Evolutionary conservation across 2,113 vertebrate genomes (phyloP).

Genomic region (Alexandromys fortis): DNA sequence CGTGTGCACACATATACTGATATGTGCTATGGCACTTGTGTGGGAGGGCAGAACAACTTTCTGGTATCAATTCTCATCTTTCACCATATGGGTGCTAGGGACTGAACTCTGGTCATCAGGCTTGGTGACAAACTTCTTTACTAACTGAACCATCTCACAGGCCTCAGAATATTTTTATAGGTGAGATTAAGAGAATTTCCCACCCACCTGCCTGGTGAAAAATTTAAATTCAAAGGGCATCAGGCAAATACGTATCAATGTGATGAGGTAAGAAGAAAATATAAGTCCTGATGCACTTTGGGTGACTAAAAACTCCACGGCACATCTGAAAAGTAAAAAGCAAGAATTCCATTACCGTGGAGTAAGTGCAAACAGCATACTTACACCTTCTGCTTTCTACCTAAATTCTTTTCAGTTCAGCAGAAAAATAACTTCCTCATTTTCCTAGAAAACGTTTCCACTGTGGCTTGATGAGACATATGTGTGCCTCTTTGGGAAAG

Average conservation of each 20-base stretch:
- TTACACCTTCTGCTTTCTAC: constrained; percentile 68
- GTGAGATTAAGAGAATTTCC: constrained; percentile 6
- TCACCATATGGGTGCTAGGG: neutral
- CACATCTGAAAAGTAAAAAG: constrained; percentile 72
- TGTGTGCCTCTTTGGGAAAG: neutral
- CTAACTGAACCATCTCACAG: neutral
- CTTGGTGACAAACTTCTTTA: neutral
- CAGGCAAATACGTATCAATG: constrained; percentile 13
- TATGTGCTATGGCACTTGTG: too few species aligned
- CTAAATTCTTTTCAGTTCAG: constrained; percentile 70
- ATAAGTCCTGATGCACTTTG: constrained; percentile 57
- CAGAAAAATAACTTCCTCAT: constrained; percentile 69
- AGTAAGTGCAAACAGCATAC: constrained; percentile 73
- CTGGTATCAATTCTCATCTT: neutral
- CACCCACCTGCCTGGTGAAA: neutral
- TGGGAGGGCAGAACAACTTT: neutral
- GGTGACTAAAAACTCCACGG: constrained; percentile 74
- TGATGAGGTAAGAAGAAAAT: constrained; percentile 59
- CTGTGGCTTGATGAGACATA: neutral
- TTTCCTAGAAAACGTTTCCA: constrained; percentile 60
- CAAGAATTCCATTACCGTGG: constrained; percentile 75
- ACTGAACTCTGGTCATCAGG: neutral
- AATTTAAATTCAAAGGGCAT: constrained; percentile 21
- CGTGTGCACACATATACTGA: neutral
- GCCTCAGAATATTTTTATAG: neutral